Base-by-base conservation (phyloP, 2,113 vertebrate genomes). In the Cyanocitta stelleri region DNA sequence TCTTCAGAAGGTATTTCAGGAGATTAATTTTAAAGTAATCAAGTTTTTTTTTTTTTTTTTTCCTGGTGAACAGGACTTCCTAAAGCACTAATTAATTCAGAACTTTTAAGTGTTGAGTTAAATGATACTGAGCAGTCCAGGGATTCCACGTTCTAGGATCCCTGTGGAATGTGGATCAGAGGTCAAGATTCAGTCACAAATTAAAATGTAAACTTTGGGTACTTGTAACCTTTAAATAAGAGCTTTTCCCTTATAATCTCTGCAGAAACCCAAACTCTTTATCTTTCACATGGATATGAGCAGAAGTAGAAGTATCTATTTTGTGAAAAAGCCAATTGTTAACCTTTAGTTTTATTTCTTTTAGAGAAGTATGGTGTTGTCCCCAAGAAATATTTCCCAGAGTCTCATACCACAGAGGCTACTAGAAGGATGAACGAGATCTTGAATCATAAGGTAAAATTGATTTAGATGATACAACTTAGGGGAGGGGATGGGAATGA, bases 391-490 rank as follows among this genome's bases (percentile, higher is more conserved):
- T 98, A 99, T 95, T 99, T 99, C 91, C 99, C 99, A 7, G 99
- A 99, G 97, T 99, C 99, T 52, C 98, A 99, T 79, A 99, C 98
- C 85, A 99, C 99, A 26, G 99, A 99, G 95, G 99, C 99, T 37
- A 99, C 98, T 16, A 98, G 99, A 73, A 98, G 99, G 97, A 99
- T 99, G 99, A 99, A 99, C 22, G 99, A 99, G 95, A 99, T 99
- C 96, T 98, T 99, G 89, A 99, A 99, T 97, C 99, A 99, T 91
- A 99, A 99, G 99, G 99, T 99, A 97, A 61, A 39, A 33, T 33
- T 26, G 27, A 66, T 77, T 66, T 56, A 27, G 35, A 8, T 67
- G 8, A 13, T 81, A 4, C 3, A 43, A 4, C 22, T 59, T 39
- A 80, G 37, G 44, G 19, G 23, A 90, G 66, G 17, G 32, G 30